These are phyloP conservation scores for Chrosomus eos DNA, from an alignment of 2,797 vertebrate genomes.

Conservation along the genomic window DNA sequence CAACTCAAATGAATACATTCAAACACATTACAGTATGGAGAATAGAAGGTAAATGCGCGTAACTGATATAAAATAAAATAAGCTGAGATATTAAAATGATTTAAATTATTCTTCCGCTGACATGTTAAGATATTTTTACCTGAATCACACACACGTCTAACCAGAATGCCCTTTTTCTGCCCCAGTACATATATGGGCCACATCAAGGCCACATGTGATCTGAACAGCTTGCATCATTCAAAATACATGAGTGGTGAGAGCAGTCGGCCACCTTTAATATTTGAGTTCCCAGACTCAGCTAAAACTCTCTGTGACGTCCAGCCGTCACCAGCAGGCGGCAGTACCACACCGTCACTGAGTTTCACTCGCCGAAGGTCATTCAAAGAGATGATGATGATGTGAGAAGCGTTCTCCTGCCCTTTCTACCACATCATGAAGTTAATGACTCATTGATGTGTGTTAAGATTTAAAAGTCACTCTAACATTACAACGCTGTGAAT, in stretches of 20 bases:
- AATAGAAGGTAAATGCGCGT: not conserved
- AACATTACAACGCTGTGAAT: constrained; percentile 35
- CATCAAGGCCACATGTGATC: constrained; percentile 26
- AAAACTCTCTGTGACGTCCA: not conserved
- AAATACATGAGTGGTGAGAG: constrained; percentile 52
- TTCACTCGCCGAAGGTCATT: constrained; percentile 51
- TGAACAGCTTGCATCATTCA: constrained; percentile 46
- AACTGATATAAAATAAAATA: not conserved
- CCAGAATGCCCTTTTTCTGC: constrained; percentile 30
- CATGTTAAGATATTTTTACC: not conserved
- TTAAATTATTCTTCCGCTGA: not conserved
- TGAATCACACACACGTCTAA: constrained; percentile 5
- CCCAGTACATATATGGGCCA: constrained; percentile 25
- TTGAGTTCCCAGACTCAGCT: not conserved
- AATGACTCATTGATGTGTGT: constrained; percentile 61
- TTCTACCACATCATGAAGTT: constrained; percentile 61
- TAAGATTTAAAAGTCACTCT: constrained; percentile 60
- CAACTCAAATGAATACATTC: not conserved
- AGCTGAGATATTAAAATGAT: not conserved
- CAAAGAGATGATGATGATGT: constrained; percentile 56
- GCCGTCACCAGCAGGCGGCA: constrained; percentile 73
- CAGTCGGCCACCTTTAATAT: constrained; percentile 22
- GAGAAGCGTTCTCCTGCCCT: constrained; percentile 58
- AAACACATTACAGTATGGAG: not conserved
- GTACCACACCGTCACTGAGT: constrained; percentile 56